Evolutionary conservation across 1,140 invertebrate genomes (phyloP).

Genomic region (Pemphigus obesinymphae): DNA sequence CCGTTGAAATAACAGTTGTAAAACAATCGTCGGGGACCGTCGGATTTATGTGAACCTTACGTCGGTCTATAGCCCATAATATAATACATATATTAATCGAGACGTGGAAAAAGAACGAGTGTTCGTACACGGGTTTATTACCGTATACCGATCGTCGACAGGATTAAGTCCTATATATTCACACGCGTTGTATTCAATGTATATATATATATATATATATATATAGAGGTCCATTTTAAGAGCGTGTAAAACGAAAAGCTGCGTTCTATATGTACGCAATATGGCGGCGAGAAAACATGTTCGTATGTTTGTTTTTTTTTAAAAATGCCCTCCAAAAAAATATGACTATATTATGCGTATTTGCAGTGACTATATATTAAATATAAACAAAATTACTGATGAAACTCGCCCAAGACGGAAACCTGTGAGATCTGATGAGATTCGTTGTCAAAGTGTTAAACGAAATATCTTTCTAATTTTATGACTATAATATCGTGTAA

Average conservation of each 20-base stretch:
- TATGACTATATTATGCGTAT: no score
- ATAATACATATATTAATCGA: neutral
- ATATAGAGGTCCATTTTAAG: neutral
- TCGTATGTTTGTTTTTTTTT: neutral
- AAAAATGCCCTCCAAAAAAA: neutral
- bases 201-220: no score
- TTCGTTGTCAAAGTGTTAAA: no score
- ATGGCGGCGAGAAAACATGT: neutral
- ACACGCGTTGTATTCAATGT: neutral
- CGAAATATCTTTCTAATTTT: no score
- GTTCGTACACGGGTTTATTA: neutral
- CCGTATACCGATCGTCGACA: neutral
- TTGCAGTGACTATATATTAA: neutral
- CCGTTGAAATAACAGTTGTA: constrained; percentile 2
- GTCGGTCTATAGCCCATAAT: neutral
- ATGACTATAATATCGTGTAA: no score
- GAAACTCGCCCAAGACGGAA: no score
- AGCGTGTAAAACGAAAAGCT: neutral
- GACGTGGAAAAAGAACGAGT: neutral
- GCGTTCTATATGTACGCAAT: neutral
- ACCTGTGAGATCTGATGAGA: no score
- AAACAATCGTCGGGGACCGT: neutral
- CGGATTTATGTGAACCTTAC: neutral
- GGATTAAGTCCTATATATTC: neutral
- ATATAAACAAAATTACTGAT: no score